phyloP scores from a whole-genome alignment of 2,797 vertebrate species.

The Mycteria americana region DNA sequence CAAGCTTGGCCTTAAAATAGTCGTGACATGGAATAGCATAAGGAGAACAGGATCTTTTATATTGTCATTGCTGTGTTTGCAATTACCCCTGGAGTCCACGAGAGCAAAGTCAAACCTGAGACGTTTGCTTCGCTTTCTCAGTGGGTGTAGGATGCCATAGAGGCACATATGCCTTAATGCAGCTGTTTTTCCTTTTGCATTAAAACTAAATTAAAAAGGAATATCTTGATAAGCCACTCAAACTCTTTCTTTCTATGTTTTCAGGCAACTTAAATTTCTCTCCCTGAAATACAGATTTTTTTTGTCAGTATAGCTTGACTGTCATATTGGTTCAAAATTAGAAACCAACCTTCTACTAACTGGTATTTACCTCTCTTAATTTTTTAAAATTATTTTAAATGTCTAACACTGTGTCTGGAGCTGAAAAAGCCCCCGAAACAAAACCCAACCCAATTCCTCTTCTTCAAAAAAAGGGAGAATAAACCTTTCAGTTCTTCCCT shows the following conservation, averaged over 20 bases:
- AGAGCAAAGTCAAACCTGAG: neutral
- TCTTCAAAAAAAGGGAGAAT: neutral
- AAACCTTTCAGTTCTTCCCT: neutral
- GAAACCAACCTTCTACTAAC: neutral
- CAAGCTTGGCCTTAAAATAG: neutral
- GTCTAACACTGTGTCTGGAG: neutral
- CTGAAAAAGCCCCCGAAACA: neutral
- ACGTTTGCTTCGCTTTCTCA: neutral
- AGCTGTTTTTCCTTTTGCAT: neutral
- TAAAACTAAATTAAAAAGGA: neutral
- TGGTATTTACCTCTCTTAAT: neutral
- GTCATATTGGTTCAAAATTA: neutral
- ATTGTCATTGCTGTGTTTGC: neutral
- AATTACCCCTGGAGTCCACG: neutral
- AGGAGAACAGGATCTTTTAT: neutral
- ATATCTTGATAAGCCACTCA: neutral
- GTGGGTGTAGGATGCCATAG: neutral
- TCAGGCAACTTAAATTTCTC: neutral
- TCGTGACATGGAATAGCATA: neutral
- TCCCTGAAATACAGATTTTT: neutral
- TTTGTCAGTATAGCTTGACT: neutral
- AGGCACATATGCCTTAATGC: neutral
- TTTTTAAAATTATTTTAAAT: neutral
- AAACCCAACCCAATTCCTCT: neutral
- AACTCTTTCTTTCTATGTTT: neutral